These are phyloP conservation scores for Poecilia picta DNA, from an alignment of 2,797 vertebrate species.

Conservation along the genomic window DNA sequence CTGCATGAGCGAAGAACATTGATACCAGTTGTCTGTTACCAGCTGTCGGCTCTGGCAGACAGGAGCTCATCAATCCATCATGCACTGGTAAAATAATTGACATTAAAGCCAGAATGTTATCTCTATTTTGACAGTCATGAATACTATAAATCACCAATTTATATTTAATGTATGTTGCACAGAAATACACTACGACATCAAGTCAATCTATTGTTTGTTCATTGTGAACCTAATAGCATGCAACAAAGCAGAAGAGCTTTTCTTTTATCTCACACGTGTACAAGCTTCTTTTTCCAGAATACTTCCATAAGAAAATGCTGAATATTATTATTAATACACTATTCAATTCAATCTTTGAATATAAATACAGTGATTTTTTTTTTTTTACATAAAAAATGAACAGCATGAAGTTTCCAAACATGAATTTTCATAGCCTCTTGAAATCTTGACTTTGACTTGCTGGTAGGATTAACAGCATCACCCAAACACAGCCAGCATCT, in stretches of 20 bases:
- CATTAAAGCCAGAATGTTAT: neutral
- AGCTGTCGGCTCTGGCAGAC: neutral
- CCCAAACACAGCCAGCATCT: neutral
- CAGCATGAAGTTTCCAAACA: neutral
- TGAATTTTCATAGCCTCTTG: neutral
- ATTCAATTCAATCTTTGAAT: neutral
- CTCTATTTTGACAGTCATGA: neutral
- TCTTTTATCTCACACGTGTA: neutral
- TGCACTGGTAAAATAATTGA: neutral
- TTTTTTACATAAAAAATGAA: neutral
- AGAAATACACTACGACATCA: neutral
- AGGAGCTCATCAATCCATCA: too few relatives aligned
- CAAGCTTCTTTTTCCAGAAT: neutral
- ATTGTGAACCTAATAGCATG: neutral
- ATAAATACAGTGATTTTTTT: neutral
- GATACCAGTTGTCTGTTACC: neutral
- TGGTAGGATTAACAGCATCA: neutral
- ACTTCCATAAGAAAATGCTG: neutral
- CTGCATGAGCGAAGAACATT: neutral
- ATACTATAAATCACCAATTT: neutral
- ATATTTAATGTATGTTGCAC: neutral
- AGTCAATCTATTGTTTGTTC: neutral
- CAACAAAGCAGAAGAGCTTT: neutral
- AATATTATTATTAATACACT: neutral
- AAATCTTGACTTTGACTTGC: too few relatives aligned